Percentiles rank a stretch among this genome's conserved stretches.
Conservation (phyloP, 1,140 invertebrate species). For the Diprion similis region DNA sequence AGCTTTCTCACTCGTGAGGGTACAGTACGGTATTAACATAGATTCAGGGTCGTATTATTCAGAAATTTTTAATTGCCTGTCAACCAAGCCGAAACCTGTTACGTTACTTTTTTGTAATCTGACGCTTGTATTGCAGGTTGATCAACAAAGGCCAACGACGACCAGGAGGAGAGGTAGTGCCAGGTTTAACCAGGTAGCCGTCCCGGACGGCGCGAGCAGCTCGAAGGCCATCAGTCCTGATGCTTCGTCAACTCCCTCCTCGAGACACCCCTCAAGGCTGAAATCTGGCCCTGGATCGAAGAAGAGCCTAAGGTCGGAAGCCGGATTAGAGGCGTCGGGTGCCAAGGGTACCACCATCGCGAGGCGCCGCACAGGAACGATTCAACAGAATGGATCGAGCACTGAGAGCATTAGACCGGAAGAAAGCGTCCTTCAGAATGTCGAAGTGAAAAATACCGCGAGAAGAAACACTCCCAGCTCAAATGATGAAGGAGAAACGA, state of each 20-base stretch:
- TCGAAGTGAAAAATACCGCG: slow-evolving; percentile 19
- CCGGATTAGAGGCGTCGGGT: background rate
- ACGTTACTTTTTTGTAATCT: slow-evolving; percentile 3
- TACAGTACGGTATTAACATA: background rate
- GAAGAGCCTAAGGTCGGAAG: background rate
- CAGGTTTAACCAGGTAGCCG: slow-evolving; percentile 38
- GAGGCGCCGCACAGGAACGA: slow-evolving; percentile 1
- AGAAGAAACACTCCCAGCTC: slow-evolving; percentile 13
- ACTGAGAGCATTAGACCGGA: background rate
- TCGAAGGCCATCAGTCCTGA: background rate
- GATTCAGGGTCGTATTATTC: background rate
- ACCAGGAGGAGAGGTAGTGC: slow-evolving; percentile 37
- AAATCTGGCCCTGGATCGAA: background rate
- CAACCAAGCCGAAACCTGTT: background rate
- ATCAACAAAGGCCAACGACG: slow-evolving; percentile 34
- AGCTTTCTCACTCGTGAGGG: slow-evolving; percentile 8
- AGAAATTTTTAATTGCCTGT: background rate
- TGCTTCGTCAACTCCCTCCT: too few species aligned
- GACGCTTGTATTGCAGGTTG: slow-evolving; percentile 38
- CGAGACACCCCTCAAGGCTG: background rate
- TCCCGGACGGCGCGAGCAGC: slow-evolving; percentile 21
- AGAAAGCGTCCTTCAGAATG: slow-evolving; percentile 10
- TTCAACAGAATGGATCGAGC: background rate
- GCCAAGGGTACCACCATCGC: slow-evolving; percentile 17
- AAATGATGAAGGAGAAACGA: slow-evolving; percentile 14